Evolutionary conservation across 2,113 vertebrate species (phyloP).

Genomic region (Progne subis): DNA sequence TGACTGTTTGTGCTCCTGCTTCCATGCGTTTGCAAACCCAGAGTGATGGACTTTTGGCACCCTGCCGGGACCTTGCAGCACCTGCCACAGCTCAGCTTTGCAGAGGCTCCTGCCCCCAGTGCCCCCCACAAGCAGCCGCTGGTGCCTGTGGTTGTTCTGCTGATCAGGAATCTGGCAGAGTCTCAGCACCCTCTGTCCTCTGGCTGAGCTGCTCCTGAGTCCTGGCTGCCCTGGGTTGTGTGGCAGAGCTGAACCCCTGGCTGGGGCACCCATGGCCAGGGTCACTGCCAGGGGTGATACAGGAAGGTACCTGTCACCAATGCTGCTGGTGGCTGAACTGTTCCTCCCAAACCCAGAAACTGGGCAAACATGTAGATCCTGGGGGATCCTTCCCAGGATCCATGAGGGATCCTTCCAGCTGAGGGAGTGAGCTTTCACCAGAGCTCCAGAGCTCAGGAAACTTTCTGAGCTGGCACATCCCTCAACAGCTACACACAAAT

Average conservation of each 20-base stretch:
- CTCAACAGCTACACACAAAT: neutral
- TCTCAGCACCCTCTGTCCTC: neutral
- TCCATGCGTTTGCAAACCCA: neutral
- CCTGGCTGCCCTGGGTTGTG: neutral
- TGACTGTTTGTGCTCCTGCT: neutral
- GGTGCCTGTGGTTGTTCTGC: neutral
- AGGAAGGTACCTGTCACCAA: accelerated
- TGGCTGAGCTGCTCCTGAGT: accelerated
- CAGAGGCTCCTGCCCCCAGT: neutral
- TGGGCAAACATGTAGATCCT: too few species aligned
- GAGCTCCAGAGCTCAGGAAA: neutral
- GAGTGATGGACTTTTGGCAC: accelerated
- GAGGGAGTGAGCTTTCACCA: neutral
- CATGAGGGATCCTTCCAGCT: neutral
- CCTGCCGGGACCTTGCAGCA: neutral
- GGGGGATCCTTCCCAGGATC: neutral
- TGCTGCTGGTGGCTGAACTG: neutral
- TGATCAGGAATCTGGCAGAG: neutral
- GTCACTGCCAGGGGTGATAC: neutral
- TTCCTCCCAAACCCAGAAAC: neutral
- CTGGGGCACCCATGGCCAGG: neutral
- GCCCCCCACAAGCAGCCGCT: accelerated
- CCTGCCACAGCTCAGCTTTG: neutral
- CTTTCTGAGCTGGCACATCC: neutral
- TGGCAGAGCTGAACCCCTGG: neutral